These are phyloP conservation scores for Limnephilus auricula DNA, from an alignment of 2,888 invertebrate species.

Conservation along the genomic window DNA sequence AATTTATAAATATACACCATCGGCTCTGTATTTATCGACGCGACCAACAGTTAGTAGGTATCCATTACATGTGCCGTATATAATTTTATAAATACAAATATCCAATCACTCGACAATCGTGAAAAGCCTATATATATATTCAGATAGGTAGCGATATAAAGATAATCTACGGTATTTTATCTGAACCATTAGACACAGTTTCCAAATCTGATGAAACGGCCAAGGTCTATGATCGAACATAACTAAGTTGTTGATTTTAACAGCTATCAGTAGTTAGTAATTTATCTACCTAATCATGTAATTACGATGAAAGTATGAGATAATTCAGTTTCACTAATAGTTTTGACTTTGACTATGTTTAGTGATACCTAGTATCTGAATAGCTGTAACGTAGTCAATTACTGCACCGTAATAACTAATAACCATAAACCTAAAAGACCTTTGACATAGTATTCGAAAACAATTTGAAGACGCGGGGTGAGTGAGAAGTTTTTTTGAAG, in stretches of 20 bases:
- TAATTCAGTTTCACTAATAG: background rate
- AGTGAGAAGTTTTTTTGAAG: too few species aligned
- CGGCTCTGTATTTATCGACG: background rate
- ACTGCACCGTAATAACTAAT: too few species aligned
- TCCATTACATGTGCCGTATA: background rate
- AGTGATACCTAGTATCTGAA: background rate
- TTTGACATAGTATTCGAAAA: too few species aligned
- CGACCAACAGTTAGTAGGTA: background rate
- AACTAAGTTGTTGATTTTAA: background rate
- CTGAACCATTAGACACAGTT: conserved; percentile 31
- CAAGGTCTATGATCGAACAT: background rate
- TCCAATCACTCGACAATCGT: background rate
- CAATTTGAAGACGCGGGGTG: too few species aligned
- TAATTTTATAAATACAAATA: background rate
- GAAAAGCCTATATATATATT: background rate
- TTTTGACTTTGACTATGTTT: background rate
- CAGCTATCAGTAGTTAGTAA: background rate
- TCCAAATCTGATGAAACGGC: background rate
- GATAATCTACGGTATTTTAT: conserved; percentile 28
- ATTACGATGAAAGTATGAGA: background rate
- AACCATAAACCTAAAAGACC: too few species aligned
- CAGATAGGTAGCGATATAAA: background rate
- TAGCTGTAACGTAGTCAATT: too few species aligned
- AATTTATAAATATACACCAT: background rate
- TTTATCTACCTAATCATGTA: background rate